These are phyloP conservation scores for Limnephilus lunatus DNA, from an alignment of 2,888 invertebrate species.

Conservation along the genomic window DNA sequence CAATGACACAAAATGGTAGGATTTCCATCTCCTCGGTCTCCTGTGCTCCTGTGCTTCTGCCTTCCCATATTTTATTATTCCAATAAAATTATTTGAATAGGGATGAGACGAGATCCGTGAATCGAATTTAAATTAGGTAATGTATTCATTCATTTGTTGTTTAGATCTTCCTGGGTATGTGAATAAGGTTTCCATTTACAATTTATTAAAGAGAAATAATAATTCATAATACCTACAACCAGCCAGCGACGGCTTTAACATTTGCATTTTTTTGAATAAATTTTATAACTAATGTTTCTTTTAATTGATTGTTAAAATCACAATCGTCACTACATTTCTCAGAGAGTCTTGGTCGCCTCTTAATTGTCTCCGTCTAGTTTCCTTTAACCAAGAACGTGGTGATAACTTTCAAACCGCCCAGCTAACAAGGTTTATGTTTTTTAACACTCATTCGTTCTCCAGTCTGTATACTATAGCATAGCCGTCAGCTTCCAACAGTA, in stretches of 20 bases:
- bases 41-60: conserved; percentile 2
- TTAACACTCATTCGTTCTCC: not conserved
- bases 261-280: too few species aligned
- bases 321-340: not conserved
- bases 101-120: not conserved
- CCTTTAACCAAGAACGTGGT: not conserved
- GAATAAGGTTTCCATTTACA: not conserved
- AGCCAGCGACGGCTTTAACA: too few species aligned
- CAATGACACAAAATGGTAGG: conserved; percentile 26
- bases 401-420: not conserved
- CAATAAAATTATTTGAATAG: conserved; percentile 19
- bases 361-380: not conserved
- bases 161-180: not conserved
- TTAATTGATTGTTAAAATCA: not conserved
- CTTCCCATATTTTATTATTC: conserved; percentile 34
- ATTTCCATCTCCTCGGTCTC: conserved; percentile 19
- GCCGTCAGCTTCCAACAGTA: not conserved
- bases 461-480: not conserved
- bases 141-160: not conserved
- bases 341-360: not conserved
- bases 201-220: too few species aligned
- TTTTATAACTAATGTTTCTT: too few species aligned
- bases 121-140: not conserved
- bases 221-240: too few species aligned
- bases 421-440: not conserved